Percentiles rank a stretch among this genome's conserved stretches.
Evolutionary conservation across 2,888 invertebrate species (phyloP).

Genomic region (Folsomia manolachei): DNA sequence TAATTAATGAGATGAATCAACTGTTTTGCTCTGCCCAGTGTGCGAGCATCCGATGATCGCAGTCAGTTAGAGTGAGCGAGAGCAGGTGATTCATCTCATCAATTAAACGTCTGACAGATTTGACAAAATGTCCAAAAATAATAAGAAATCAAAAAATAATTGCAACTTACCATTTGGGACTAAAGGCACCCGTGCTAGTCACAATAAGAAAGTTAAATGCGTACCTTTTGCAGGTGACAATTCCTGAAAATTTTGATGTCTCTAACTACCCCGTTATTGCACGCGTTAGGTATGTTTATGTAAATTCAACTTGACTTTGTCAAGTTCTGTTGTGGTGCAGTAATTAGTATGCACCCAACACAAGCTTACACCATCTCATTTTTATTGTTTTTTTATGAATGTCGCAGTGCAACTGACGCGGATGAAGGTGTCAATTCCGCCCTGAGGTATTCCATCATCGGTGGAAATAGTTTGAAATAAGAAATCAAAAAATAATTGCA

Average conservation of each 20-base stretch:
- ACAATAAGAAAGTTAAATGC: too few relatives aligned
- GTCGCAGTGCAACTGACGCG: slow-evolving; percentile 77
- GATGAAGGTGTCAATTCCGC: slow-evolving; percentile 91
- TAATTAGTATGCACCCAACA: too few relatives aligned
- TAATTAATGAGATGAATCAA: not conserved
- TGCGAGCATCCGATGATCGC: too few relatives aligned
- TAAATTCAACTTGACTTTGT: too few relatives aligned
- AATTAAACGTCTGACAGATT: slow-evolving; percentile 16
- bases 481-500: slow-evolving; percentile 21
- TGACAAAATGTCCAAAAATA: slow-evolving; percentile 26
- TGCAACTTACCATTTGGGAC: too few relatives aligned
- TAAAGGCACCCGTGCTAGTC: too few relatives aligned
- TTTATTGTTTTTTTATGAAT: too few relatives aligned
- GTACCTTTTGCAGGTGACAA: too few relatives aligned
- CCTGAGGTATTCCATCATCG: slow-evolving; percentile 89
- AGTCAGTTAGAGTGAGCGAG: slow-evolving; percentile 18
- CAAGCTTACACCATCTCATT: too few relatives aligned
- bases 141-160: slow-evolving; percentile 21
- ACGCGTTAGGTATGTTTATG: slow-evolving; percentile 68
- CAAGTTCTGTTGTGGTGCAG: too few relatives aligned
- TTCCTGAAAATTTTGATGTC: slow-evolving; percentile 85
- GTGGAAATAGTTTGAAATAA: slow-evolving; percentile 77
- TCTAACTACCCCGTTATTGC: slow-evolving; percentile 79
- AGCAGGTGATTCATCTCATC: not conserved
- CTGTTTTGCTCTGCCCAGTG: slow-evolving; percentile 10